Evolutionary conservation across 1,140 invertebrate genomes (phyloP), one percentile per base, ranked within the genome.

Genomic region (Caerostris darwini): DNA sequence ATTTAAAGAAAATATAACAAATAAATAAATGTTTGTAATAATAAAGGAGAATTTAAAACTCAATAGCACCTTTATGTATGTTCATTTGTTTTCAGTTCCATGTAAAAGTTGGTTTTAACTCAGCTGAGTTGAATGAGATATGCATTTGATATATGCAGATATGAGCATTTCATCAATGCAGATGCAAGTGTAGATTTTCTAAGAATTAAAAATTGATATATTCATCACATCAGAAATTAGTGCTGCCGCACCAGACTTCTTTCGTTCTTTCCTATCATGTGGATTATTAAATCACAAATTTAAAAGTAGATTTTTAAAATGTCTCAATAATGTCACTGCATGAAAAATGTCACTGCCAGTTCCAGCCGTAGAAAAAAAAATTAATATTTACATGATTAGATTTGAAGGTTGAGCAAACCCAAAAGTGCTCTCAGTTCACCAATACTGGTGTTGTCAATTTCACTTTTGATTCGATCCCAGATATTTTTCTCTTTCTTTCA

Each of bases 191-290:
- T 34, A 34, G 34, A 34, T 34, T 34, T 34, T 34, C 34, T 34
- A 34, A 34, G 34, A 34, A 2, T 34, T 34, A 34, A 34, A 34
- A 2, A 95, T 67, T 89, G 94, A 95, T 67, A 90, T 54, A 69
- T 95, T 58, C 64, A 94, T 95, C 14, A 95, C 67, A 53, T 94
- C 87, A 67, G 90, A 89, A 17, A 94, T 94, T 58, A 77, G 50
- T 10, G 95, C 94, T 57, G 93, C 61, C 86, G 94, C 92, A 59
- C 58, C 87, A 50, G 59, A 53, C 58, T 67, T 69, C 34, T 53
- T 67, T 53, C 59, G 58, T 56, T 89, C 87, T 7, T 64, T n/a
- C 53, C 87, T 89, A 12, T 34, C 53, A 34, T 89, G n/a, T 67
- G 61, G n/a, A 57, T 64, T 56, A 89, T 89, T 3, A 50, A 89